phyloP scores from a whole-genome alignment of 2,797 vertebrate species.

The Pygocentrus nattereri region DNA sequence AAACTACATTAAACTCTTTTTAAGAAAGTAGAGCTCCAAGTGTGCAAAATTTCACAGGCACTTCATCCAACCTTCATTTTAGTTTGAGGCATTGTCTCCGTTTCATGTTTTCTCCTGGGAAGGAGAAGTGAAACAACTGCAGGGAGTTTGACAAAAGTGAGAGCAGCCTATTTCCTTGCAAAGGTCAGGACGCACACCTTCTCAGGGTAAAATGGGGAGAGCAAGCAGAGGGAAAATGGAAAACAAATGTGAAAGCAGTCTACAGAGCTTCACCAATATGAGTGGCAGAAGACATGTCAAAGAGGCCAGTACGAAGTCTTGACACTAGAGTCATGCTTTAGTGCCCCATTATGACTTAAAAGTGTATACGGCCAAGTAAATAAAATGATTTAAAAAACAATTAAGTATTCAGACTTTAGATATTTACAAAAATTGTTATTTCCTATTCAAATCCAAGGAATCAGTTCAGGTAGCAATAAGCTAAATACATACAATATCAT shows the following conservation, averaged over 20 bases:
- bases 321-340: conserved; percentile 16
- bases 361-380: not conserved
- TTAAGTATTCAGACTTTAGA: too few species aligned
- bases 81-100: conserved; percentile 41
- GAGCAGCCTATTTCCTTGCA: conserved; percentile 59
- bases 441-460: too few species aligned
- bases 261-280: conserved; percentile 35
- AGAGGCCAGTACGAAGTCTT: conserved; percentile 5
- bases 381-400: too few species aligned
- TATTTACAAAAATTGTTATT: too few species aligned
- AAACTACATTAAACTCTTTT: conserved; percentile 12
- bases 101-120: conserved; percentile 53
- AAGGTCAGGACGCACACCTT: conserved; percentile 58
- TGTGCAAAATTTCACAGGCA: conserved; percentile 9
- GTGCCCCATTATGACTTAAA: not conserved
- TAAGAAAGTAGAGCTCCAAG: not conserved
- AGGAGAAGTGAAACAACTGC: conserved; percentile 30
- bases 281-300: conserved; percentile 33
- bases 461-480: too few species aligned
- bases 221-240: conserved; percentile 47
- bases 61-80: conserved; percentile 31
- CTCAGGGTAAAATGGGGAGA: conserved; percentile 44
- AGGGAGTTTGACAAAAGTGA: conserved; percentile 51
- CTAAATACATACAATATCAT: too few species aligned
- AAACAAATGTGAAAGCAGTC: conserved; percentile 54